Evolutionary conservation across 2,888 invertebrate species (phyloP), one percentile per base, ranked within the genome.

Genomic region (Ramazzottius varieornatus): DNA sequence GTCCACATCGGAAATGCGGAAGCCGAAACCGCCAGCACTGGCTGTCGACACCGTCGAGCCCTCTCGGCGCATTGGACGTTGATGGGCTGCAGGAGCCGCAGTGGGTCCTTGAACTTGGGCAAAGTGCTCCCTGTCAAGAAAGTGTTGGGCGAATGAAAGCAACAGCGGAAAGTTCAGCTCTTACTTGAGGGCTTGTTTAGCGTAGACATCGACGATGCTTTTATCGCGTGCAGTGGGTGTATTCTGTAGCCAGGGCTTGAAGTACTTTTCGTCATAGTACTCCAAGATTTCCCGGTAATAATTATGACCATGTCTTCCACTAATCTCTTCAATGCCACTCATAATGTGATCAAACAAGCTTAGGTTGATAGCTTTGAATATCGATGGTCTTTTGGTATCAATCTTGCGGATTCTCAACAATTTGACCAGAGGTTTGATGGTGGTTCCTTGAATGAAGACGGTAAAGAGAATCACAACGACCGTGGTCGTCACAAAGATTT

Each of bases 391-490:
- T 20, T 40, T 40, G 8, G 40, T 40, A n/a, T 40, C 40, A 8
- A 40, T 40, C 20, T 40, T 40, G 8, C 40, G 40, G 8, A 40
- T 40, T 20, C 40, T 8, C 40, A 40, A 40, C 40, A 40, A 20
- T 20, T 40, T 40, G 8, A 40, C 40, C 40, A 40, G n/a, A n/a
- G 40, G 40, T 20, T 40, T 40, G 40, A 40, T 40, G 8, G 40
- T 40, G 8, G 40, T 40, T 8, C 72, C 77, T 72, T 77, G 77
- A 1, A 77, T 67, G 67, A 78, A 77, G 13, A 77, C 76, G 0
- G 78, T 78, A 71, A 77, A 76, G 29, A 78, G 69, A 63, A 78
- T 74, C 65, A 78, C 74, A 64, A 75, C 71, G 32, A 77, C 73
- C 0, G 78, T 78, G 1, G 77, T 74, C 2, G 76, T 74, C 32